These are phyloP conservation scores for Strigamia transsilvanica DNA, from an alignment of 2,888 invertebrate species.

Conservation along the genomic window DNA sequence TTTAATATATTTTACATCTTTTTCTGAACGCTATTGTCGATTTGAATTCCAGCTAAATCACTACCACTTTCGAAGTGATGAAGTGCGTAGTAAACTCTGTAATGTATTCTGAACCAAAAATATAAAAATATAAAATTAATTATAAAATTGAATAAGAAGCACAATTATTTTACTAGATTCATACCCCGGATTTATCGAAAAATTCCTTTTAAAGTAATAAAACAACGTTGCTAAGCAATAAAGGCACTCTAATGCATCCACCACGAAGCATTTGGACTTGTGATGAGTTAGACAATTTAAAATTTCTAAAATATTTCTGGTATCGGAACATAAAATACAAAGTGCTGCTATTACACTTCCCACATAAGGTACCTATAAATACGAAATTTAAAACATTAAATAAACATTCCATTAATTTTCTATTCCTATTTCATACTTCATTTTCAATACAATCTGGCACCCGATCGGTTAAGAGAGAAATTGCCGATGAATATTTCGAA, in stretches of 20 bases:
- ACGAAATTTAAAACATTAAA: not conserved
- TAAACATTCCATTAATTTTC: not conserved
- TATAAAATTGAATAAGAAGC: not conserved
- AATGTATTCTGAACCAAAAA: not conserved
- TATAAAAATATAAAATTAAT: no score
- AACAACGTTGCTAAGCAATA: not conserved
- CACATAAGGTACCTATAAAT: not conserved
- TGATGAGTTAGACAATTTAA: not conserved
- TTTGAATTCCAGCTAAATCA: no score
- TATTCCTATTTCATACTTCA: not conserved
- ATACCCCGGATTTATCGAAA: not conserved
- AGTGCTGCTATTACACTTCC: not conserved
- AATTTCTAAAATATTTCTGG: not conserved
- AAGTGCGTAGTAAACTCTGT: not conserved
- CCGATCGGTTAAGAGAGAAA: not conserved
- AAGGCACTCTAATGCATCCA: not conserved
- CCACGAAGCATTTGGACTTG: not conserved
- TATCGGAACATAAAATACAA: not conserved
- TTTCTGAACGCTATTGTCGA: no score
- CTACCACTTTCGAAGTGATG: not conserved
- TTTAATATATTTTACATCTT: no score
- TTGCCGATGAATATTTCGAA: not conserved
- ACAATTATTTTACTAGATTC: not conserved
- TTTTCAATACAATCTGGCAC: not conserved
- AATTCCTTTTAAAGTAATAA: not conserved